phyloP scores from a whole-genome alignment of 2,113 vertebrate genomes.

The Stegastes partitus region DNA sequence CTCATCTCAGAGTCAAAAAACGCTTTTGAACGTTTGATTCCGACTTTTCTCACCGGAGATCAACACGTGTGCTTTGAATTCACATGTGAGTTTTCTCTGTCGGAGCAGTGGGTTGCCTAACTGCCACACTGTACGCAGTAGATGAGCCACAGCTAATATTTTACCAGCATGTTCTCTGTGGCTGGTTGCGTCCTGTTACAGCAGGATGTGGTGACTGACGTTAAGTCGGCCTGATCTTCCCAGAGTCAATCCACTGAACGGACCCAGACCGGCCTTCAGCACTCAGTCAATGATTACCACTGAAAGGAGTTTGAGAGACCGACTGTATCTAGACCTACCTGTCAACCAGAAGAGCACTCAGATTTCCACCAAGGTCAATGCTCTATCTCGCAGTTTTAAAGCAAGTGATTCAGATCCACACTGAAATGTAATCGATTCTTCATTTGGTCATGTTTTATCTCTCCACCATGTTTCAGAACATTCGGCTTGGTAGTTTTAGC shows the following conservation, averaged over 20 bases:
- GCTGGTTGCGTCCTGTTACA: slow-evolving; percentile 45
- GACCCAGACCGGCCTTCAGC: slow-evolving; percentile 25
- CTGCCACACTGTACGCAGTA: background rate
- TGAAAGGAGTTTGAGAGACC: background rate
- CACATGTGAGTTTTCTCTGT: slow-evolving; percentile 23
- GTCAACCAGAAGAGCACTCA: background rate
- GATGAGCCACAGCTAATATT: slow-evolving; percentile 54
- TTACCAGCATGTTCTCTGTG: slow-evolving; percentile 19
- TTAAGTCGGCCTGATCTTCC: slow-evolving; percentile 58
- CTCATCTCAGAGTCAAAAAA: background rate
- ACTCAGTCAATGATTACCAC: slow-evolving; percentile 60
- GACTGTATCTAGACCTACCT: background rate
- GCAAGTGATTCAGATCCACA: too few species aligned
- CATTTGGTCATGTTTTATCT: too few species aligned
- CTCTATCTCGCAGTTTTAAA: too few species aligned
- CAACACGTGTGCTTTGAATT: background rate
- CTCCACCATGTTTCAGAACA: too few species aligned
- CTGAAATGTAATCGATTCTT: too few species aligned
- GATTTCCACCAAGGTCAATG: too few species aligned
- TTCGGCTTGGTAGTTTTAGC: too few species aligned
- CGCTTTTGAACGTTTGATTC: background rate
- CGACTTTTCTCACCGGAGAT: background rate
- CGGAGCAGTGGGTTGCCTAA: background rate
- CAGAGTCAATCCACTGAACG: slow-evolving; percentile 35
- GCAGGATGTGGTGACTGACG: slow-evolving; percentile 50